A percentile compares a stretch with the other conserved stretches of the same genome.
Evolutionary conservation across 1,140 invertebrate genomes (phyloP).

Genomic region (Asbolus verrucosus): DNA sequence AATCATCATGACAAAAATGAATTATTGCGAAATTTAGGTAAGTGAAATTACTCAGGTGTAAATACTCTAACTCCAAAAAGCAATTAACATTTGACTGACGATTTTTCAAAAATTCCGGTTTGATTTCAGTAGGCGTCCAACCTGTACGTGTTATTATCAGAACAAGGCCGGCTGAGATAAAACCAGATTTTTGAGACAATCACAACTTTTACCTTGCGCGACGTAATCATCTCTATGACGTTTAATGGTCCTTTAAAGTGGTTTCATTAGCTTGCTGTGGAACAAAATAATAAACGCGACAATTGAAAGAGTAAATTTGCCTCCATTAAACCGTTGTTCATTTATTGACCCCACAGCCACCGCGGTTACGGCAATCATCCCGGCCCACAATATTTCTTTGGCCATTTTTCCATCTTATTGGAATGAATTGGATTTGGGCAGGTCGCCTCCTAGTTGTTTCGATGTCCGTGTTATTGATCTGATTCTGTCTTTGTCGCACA

Average conservation of each 20-base stretch:
- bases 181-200: conserved; percentile 31
- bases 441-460: conserved; percentile 32
- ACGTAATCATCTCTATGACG: conserved; percentile 14
- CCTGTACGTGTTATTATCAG: conserved; percentile 2
- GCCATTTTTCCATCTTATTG: conserved; percentile 14
- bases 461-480: conserved; percentile 50
- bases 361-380: neutral
- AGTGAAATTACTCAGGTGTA: conserved; percentile 5
- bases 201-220: conserved; percentile 13
- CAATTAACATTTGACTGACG: no score
- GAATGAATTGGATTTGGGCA: conserved; percentile 35
- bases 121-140: neutral
- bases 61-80: no score
- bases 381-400: neutral
- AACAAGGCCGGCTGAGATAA: conserved; percentile 9
- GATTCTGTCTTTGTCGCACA: conserved; percentile 37
- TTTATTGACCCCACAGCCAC: conserved; percentile 24
- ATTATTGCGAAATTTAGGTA: conserved; percentile 20
- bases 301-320: conserved; percentile 21
- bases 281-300: conserved; percentile 24
- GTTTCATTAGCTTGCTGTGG: conserved; percentile 34
- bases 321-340: conserved; percentile 19
- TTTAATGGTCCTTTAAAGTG: conserved; percentile 26
- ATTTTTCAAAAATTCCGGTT: neutral
- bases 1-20: conserved; percentile 10